A percentile compares a stretch with the other conserved stretches of the same genome.
phyloP scores from a whole-genome alignment of 2,113 vertebrate species.

The Zootoca vivipara region DNA sequence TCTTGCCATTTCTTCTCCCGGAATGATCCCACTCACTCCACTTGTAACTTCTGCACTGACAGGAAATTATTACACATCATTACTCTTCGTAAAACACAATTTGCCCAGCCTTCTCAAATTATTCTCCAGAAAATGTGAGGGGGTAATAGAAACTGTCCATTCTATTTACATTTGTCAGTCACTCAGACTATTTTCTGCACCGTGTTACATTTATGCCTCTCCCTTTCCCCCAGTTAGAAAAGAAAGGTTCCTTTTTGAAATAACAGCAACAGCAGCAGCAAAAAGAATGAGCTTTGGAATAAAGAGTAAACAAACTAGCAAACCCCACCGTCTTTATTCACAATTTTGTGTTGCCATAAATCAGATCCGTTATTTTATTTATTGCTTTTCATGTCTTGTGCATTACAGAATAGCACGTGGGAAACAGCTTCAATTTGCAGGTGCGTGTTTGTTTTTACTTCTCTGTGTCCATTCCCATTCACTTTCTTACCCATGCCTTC shows the following conservation, averaged over 20 bases:
- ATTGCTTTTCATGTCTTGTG: slow-evolving; percentile 33
- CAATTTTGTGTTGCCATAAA: slow-evolving; percentile 36
- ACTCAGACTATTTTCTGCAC: slow-evolving; percentile 68
- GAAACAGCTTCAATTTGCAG: background rate
- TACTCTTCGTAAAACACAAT: slow-evolving; percentile 88
- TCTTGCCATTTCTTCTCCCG: slow-evolving; percentile 51
- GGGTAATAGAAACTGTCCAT: slow-evolving; percentile 86
- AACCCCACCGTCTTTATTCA: background rate
- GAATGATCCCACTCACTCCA: slow-evolving; percentile 61
- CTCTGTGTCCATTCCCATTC: background rate
- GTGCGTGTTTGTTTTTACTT: background rate
- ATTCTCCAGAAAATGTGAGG: slow-evolving; percentile 76
- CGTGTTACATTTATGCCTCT: slow-evolving; percentile 61
- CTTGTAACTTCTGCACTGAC: slow-evolving; percentile 80
- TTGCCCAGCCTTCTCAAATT: slow-evolving; percentile 84
- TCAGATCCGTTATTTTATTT: slow-evolving; percentile 25
- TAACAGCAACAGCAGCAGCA: slow-evolving; percentile 33
- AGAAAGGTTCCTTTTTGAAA: slow-evolving; percentile 1
- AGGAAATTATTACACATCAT: slow-evolving; percentile 88
- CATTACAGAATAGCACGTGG: background rate
- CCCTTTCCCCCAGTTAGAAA: slow-evolving; percentile 14
- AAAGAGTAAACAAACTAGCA: too few species aligned
- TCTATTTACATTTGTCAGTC: slow-evolving; percentile 75
- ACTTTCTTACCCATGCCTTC: background rate
- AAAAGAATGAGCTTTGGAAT: too few species aligned